A percentile compares a stretch with the other conserved stretches of the same genome.
Conservation (phyloP, 2,888 invertebrate species). For the Amiota mariae region DNA sequence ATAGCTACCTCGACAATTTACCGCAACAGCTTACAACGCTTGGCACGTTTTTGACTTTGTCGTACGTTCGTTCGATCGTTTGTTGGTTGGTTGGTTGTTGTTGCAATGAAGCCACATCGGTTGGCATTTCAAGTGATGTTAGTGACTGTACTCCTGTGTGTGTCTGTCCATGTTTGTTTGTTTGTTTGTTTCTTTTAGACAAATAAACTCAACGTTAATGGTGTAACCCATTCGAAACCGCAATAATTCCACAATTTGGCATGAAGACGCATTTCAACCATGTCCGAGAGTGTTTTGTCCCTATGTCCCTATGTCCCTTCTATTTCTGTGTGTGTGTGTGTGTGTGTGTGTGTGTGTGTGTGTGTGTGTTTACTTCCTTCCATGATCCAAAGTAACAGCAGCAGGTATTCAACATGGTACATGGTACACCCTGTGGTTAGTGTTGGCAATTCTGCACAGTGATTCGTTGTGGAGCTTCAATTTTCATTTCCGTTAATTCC, state of each 20-base stretch:
- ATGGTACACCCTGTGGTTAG: neutral
- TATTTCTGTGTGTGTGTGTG: neutral
- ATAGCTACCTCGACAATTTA: slow-evolving; percentile 28
- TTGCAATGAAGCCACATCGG: neutral
- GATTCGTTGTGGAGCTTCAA: neutral
- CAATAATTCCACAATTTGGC: slow-evolving; percentile 28
- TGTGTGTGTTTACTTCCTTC: neutral
- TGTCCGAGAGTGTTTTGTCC: slow-evolving; percentile 1
- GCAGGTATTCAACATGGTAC: neutral
- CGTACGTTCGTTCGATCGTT: neutral
- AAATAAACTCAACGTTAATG: slow-evolving; percentile 27
- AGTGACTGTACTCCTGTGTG: neutral
- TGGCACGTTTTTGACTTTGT: slow-evolving; percentile 21
- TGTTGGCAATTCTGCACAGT: slow-evolving; percentile 1
- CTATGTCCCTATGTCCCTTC: neutral
- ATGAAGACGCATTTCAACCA: slow-evolving; percentile 10
- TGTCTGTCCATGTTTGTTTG: neutral
- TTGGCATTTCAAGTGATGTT: slow-evolving; percentile 2
- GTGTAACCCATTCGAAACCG: slow-evolving; percentile 26
- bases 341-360: neutral
- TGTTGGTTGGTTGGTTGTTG: neutral
- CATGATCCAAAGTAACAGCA: neutral
- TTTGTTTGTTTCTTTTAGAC: slow-evolving; percentile 17
- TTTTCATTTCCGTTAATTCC: no score
- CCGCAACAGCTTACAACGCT: slow-evolving; percentile 29